Evolutionary conservation across 2,113 vertebrate genomes (phyloP), one percentile per base, ranked within the genome.

Genomic region (Rhinogobius similis): DNA sequence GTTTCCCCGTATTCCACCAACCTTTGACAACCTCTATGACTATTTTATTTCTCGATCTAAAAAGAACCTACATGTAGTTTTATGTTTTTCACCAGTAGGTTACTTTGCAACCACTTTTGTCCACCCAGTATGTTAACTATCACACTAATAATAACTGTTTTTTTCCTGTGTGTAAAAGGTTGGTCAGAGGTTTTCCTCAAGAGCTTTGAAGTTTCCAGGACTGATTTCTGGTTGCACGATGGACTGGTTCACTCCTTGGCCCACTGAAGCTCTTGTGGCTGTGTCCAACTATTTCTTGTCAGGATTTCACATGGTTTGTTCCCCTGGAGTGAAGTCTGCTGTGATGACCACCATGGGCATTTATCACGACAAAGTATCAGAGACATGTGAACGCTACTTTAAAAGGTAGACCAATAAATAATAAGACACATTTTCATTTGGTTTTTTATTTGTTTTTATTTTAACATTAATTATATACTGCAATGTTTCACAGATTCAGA

Each of bases 221-320:
- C 89, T 99, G 29, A 95, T 98, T 90, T 98, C 97, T 41, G 96
- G 96, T 2, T 99, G 97, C 82, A 98, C 96, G 0, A 95, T 96
- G 86, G 96, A 98, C 87, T 99, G 97, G 97, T 99, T 99, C 84
- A 98, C 95, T 70, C 91, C 77, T 3, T 99, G 98, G 98, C 96
- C 97, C 0, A 98, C 96, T 86, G 95, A 98, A 65, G 96, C 97
- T 46, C 88, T 99, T 23, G 81, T 97, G 70, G 95, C 68, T 98
- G 97, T 99, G 73, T 98, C 97, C 1, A 91, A 96, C 63, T 95
- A 99, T 81, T 98, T 98, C 87, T 91, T 99, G 32, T 96, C 95
- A 10, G 89, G 88, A 10, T 98, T 94, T 84, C 90, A 93, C n/a
- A 94, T 98, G 23, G 94, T 97, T 75, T 98, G 97, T 74, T 90